These are phyloP conservation scores for Esox lucius DNA, from an alignment of 2,797 vertebrate species.

Conservation along the genomic window DNA sequence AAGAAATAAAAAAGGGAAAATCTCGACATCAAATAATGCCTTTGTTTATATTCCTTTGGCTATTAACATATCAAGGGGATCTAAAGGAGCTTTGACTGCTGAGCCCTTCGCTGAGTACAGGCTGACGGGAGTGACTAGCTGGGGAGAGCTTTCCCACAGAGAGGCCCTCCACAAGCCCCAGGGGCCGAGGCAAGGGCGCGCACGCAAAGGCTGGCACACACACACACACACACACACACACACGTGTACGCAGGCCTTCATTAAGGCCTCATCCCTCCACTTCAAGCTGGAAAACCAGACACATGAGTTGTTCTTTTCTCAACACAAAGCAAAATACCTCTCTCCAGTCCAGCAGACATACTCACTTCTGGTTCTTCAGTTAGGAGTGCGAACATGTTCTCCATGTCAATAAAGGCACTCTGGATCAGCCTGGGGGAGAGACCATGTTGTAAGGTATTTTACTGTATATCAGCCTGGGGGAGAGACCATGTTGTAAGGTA, in stretches of 20 bases:
- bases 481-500: no score
- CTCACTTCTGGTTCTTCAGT: constrained; percentile 82
- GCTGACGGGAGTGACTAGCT: constrained; percentile 3
- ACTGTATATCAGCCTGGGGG: no score
- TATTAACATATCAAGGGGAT: constrained; percentile 48
- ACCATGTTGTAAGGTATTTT: no score
- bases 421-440: constrained; percentile 84
- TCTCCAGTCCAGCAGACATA: neutral
- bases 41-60: constrained; percentile 20
- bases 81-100: constrained; percentile 34
- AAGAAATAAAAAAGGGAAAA: constrained; percentile 26
- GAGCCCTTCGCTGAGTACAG: constrained; percentile 14
- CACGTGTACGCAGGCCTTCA: constrained; percentile 3
- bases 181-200: neutral
- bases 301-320: neutral
- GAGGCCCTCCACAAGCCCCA: neutral
- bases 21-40: constrained; percentile 33
- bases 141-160: constrained; percentile 28
- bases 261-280: neutral
- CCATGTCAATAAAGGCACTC: constrained; percentile 91
- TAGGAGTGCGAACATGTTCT: constrained; percentile 89
- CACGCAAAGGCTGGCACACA: neutral
- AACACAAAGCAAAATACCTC: no score
- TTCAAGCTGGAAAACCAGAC: neutral
- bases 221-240: neutral